Conservation (phyloP, 2,113 vertebrate species). For the Gasterosteus aculeatus region DNA sequence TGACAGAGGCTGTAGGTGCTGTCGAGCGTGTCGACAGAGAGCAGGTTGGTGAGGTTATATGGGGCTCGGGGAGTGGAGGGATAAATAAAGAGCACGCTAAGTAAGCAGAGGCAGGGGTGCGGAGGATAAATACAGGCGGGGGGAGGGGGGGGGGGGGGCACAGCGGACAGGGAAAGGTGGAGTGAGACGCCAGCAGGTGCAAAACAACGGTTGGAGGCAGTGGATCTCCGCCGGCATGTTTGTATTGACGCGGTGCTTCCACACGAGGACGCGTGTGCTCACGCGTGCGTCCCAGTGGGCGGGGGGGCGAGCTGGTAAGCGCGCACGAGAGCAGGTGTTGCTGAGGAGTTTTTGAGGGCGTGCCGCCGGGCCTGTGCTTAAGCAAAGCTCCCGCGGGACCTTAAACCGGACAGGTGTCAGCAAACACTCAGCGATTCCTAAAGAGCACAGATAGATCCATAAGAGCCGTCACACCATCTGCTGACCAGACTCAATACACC, state of each 20-base stretch:
- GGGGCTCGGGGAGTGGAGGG: constrained; percentile 14
- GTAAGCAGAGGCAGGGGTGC: constrained; percentile 22
- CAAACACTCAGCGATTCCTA: constrained; percentile 53
- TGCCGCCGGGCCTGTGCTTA: not conserved
- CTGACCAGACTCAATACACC: constrained; percentile 71
- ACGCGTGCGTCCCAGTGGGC: not conserved
- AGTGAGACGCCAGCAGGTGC: constrained; percentile 40
- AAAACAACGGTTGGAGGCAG: constrained; percentile 5
- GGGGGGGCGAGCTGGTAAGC: not conserved
- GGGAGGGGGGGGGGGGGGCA: not conserved
- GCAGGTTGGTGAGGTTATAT: constrained; percentile 18
- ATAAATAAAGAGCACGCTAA: constrained; percentile 51
- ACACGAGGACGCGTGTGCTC: constrained; percentile 41
- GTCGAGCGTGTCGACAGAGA: constrained; percentile 35
- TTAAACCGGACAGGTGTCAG: constrained; percentile 68
- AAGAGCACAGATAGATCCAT: constrained; percentile 67
- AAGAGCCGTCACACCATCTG: constrained; percentile 75
- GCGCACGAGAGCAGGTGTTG: constrained; percentile 9
- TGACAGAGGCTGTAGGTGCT: constrained; percentile 43
- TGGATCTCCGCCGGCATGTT: constrained; percentile 34
- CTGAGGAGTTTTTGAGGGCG: constrained; percentile 6
- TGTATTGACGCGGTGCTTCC: constrained; percentile 32
- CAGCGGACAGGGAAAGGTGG: constrained; percentile 12
- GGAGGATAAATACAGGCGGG: constrained; percentile 26
- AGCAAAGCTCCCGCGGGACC: constrained; percentile 40